phyloP scores from a whole-genome alignment of 2,888 invertebrate species.

The Venusia cambrica region DNA sequence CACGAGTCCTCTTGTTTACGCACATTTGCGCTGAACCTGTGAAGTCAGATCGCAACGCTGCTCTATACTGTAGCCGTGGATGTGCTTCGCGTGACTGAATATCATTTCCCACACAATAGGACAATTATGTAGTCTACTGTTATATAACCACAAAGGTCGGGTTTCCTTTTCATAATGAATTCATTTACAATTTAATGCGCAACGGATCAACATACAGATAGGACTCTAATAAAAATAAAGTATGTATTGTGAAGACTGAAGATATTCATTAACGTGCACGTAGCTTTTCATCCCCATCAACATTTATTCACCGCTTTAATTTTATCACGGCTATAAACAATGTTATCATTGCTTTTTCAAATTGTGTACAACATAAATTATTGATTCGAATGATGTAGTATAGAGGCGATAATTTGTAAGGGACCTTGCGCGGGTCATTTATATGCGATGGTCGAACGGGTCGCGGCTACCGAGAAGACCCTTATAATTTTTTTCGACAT shows the following conservation, averaged over 20 bases:
- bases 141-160: slow-evolving; percentile 40
- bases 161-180: slow-evolving; percentile 47
- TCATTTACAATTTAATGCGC: slow-evolving; percentile 48
- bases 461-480: slow-evolving; percentile 39
- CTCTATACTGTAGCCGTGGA: too few relatives aligned
- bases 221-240: slow-evolving; percentile 41
- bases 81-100: slow-evolving; percentile 44
- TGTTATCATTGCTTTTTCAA: slow-evolving; percentile 39
- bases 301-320: slow-evolving; percentile 35
- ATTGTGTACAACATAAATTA: slow-evolving; percentile 36
- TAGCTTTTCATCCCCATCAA: slow-evolving; percentile 33
- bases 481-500: slow-evolving; percentile 52
- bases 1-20: slow-evolving; percentile 15
- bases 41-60: slow-evolving; percentile 19
- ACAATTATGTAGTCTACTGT: slow-evolving; percentile 38
- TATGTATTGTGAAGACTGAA: slow-evolving; percentile 42
- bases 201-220: slow-evolving; percentile 37
- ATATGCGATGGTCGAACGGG: slow-evolving; percentile 43
- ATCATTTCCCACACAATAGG: slow-evolving; percentile 42
- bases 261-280: too few relatives aligned
- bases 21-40: slow-evolving; percentile 12
- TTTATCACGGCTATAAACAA: slow-evolving; percentile 38
- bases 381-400: slow-evolving; percentile 35
- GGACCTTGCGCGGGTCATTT: slow-evolving; percentile 42
- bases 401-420: slow-evolving; percentile 39